These are phyloP conservation scores for Columba livia DNA, from an alignment of 2,113 vertebrate genomes.

Conservation along the genomic window DNA sequence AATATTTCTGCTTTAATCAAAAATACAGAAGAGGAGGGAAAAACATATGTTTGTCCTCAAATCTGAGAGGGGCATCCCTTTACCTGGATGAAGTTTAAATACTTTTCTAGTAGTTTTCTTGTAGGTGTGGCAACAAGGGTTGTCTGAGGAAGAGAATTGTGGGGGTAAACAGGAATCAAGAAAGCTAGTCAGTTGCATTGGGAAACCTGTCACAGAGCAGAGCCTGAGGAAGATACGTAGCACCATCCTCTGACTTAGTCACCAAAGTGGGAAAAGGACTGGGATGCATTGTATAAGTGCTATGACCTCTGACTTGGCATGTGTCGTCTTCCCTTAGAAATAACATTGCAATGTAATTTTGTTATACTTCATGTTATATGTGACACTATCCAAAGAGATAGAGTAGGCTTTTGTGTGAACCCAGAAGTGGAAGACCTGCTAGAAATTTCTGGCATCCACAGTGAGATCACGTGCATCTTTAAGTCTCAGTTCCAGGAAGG, in stretches of 20 bases:
- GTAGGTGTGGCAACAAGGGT: neutral
- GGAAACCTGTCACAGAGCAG: neutral
- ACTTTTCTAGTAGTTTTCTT: neutral
- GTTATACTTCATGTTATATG: neutral
- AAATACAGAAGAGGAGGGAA: neutral
- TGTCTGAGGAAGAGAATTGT: neutral
- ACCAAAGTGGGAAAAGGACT: neutral
- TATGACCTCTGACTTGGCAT: neutral
- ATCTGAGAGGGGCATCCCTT: neutral
- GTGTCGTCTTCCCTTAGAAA: neutral
- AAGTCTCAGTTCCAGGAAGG: neutral
- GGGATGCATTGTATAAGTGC: fast-evolving
- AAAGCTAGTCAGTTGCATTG: neutral
- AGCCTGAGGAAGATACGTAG: neutral
- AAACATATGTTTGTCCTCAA: neutral
- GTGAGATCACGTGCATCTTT: fast-evolving
- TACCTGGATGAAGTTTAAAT: neutral
- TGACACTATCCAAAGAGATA: neutral
- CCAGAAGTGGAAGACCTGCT: neutral
- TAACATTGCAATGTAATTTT: neutral
- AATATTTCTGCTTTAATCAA: neutral
- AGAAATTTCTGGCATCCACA: neutral
- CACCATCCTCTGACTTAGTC: neutral
- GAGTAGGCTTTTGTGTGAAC: neutral
- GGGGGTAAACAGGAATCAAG: neutral